Evolutionary conservation across 1,140 invertebrate genomes (phyloP), one percentile per base, ranked within the genome.

Genomic region (Delia radicum): DNA sequence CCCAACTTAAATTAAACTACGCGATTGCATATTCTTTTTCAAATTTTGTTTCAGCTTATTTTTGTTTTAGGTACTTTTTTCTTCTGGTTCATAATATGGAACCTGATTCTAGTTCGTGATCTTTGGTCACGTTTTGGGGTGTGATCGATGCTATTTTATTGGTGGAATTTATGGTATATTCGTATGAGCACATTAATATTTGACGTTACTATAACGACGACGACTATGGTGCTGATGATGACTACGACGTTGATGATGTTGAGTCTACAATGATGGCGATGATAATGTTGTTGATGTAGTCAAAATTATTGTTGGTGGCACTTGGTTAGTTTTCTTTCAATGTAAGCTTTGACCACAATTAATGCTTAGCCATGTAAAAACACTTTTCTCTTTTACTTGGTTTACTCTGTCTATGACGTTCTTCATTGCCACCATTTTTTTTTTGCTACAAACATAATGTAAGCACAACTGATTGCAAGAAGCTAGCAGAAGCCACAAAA

Each of bases 141-240:
- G 77, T 78, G 77, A 78, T 78, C 77, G 77, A 74, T 76, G 74
- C 77, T 78, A 76, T 76, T 78, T 78, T 78, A 78, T 78, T 78
- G 77, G 77, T 48, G 72, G 75, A 78, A 78, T 78, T 76, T 76
- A 78, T 78, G 48, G 72, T 67, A 61, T 27, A 73, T 69, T 28
- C 27, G 46, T 67, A 69, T 67, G 55, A 74, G 18, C 42, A 71
- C 48, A 27, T 74, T 29, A 42, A 48, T 61, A 29, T 48, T 48
- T 61, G 46, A 73, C n/a, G 71, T 48, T 29, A 29, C 27, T 13
- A 65, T 29, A 27, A 29, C 28, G 62, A 29, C 8, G 24, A 26
- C 61, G 61, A 63, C 62, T 13, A 29, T 31, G 27, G 7, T n/a
- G 63, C 29, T 67, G 63, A 28, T 13, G 65, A 69, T 33, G 29